phyloP scores from a whole-genome alignment of 2,113 vertebrate genomes.

The Etheostoma cragini region DNA sequence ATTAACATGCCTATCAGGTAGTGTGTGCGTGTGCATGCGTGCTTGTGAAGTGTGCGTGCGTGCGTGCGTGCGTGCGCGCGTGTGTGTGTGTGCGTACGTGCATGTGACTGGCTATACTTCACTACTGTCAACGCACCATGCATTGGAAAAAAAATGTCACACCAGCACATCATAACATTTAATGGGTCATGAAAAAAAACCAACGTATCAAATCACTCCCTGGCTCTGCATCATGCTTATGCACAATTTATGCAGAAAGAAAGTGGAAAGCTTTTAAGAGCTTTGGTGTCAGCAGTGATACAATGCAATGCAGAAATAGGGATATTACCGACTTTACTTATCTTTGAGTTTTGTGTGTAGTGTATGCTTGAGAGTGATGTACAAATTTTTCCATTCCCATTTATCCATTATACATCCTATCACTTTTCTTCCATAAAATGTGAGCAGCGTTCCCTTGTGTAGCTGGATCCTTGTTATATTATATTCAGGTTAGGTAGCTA shows the following conservation, averaged over 20 bases:
- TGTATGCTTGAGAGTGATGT: conserved; percentile 22
- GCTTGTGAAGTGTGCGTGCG: not conserved
- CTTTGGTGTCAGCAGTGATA: conserved; percentile 51
- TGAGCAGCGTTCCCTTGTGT: conserved; percentile 1
- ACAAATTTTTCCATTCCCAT: conserved; percentile 29
- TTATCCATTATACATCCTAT: conserved; percentile 22
- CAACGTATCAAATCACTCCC: conserved; percentile 53
- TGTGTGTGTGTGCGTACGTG: not conserved
- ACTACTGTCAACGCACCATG: conserved; percentile 50
- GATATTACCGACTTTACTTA: conserved; percentile 19
- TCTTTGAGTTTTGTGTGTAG: conserved; percentile 30
- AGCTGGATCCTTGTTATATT: not conserved
- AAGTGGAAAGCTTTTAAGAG: conserved; percentile 72
- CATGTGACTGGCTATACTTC: not conserved
- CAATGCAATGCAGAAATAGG: conserved; percentile 13
- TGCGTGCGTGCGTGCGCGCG: not conserved
- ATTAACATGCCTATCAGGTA: conserved; percentile 11
- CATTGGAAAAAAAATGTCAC: conserved; percentile 57
- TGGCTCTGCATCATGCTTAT: conserved; percentile 55
- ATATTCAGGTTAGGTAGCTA: conserved; percentile 12
- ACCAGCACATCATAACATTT: conserved; percentile 47
- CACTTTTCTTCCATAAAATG: conserved; percentile 13
- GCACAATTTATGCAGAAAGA: conserved; percentile 66
- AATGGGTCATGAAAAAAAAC: conserved; percentile 50
- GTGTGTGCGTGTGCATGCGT: conserved; percentile 1